Base-by-base conservation (phyloP, 2,797 vertebrate species). In the Lithobates sylvaticus region DNA sequence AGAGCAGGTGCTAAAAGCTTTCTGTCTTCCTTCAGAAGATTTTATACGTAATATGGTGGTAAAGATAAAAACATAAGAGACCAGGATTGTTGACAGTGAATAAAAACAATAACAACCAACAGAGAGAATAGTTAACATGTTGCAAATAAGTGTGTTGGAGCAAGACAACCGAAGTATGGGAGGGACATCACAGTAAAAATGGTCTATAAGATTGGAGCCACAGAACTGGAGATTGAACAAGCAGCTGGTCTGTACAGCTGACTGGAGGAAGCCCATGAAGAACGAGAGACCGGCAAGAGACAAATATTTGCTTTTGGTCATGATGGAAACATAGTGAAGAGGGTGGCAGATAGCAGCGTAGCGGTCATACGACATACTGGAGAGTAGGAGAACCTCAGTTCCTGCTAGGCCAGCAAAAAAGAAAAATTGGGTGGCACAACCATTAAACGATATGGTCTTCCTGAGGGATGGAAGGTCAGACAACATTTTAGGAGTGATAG, bases 291-390 rank as follows among this genome's bases (percentile, higher is more conserved):
- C 3, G 3, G 3, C 32, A 32, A 75, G 44, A 75, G 13, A 16
- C 1, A 16, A 1, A 54, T n/a, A 54, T 29, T 75, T 74, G 10
- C 64, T 67, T 54, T 78, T 78, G n/a, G 34, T 67, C 76, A 78
- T 78, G 34, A 67, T 78, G 10, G 61, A 67, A 13, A 27, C 76
- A 10, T 78, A 78, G 64, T 78, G 76, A 12, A 78, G 76, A 67
- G 76, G 76, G 34, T 78, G 76, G n/a, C 76, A 78, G 34, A 78
- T 78, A 16, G 76, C 76, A 21, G 26, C 13, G 39, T 78, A 78
- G 7, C 76, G 76, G 61, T 78, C 76, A 44, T 65, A 78, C 0
- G 76, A 65, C 76, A 78, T 78, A 36, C 6, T 67, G 5, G 76
- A 65, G 23, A 78, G 76, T 3, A 78, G 76, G 61, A 78, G 6